Conservation (phyloP, 2,797 vertebrate species). For the Lepus townsendii region DNA sequence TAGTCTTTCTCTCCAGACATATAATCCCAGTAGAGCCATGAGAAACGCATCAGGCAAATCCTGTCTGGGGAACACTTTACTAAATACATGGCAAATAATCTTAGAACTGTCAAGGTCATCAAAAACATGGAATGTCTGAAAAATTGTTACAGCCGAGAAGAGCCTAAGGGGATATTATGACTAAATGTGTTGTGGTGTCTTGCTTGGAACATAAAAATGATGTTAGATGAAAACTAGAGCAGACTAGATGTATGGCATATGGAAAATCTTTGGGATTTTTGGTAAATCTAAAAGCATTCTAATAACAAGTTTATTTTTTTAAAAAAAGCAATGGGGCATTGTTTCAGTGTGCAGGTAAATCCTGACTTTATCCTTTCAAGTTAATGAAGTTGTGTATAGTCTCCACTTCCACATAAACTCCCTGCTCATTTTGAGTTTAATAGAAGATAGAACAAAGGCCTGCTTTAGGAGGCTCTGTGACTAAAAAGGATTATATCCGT, state of each 20-base stretch:
- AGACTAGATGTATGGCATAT: not conserved
- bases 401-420: slow-evolving; percentile 6
- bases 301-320: slow-evolving; percentile 2
- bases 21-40: not conserved
- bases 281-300: not conserved
- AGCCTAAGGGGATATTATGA: not conserved
- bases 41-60: slow-evolving; percentile 21
- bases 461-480: slow-evolving; percentile 23
- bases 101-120: not conserved
- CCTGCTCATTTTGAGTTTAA: slow-evolving; percentile 53
- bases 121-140: not conserved
- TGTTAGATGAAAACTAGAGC: not conserved
- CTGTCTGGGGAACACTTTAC: not conserved
- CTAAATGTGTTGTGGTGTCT: not conserved
- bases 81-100: not conserved
- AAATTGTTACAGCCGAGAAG: not conserved
- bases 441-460: slow-evolving; percentile 33
- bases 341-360: slow-evolving; percentile 9
- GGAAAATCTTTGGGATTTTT: not conserved
- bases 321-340: not conserved
- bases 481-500: slow-evolving; percentile 44
- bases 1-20: not conserved
- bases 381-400: slow-evolving; percentile 6
- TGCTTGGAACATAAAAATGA: not conserved
- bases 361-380: slow-evolving; percentile 35